Evolutionary conservation across 64 coral and sea anemone species (phyloP), one percentile per base, ranked within the genome.

Genomic region (Stichodactyla helianthus): DNA sequence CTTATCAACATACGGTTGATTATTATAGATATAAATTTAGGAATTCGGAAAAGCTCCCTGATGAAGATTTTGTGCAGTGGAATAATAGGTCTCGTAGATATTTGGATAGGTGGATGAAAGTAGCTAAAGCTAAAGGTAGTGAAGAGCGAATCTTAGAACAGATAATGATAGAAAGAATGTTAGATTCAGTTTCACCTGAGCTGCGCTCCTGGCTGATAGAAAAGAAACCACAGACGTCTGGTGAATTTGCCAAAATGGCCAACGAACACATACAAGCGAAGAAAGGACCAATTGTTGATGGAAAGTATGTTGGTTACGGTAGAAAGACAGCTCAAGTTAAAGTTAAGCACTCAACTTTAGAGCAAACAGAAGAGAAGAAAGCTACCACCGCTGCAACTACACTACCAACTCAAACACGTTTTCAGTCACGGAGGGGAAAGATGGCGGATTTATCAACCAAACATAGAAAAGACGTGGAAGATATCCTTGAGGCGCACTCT

Each of bases 31-130:
- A 88, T 82, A 77, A 71, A 16, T 88, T 88, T 88, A 68, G 87
- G 6, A 78, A 55, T 81, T 79, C 87, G 23, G 87, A 70, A 22
- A 89, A 63, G 10, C 9, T 57, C 2, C 52, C 53, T 51, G 86
- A 88, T 15, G 86, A 88, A 78, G 86, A 88, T 57, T 88, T 88
- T 79, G 86, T 79, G 11, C 86, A 88, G 52, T 88, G 71, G 86
- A 53, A 51, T 12, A 79, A 79, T 57, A 53, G 86, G 52, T 77
- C 86, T 35, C 2, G 86, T 23, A 53, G 86, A 14, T 88, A 88
- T 59, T 54, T 88, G 18, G 70, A 79, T 35, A 35, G 86, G 17
- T 88, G 86, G 86, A 88, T 88, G 86, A 68, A 23, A 53, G 76
- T 88, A 27, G 86, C 86, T n/a, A 64, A 60, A 68, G 86, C 86